Base-by-base conservation (phyloP, 2,113 vertebrate genomes). In the Climacteris rufus region DNA sequence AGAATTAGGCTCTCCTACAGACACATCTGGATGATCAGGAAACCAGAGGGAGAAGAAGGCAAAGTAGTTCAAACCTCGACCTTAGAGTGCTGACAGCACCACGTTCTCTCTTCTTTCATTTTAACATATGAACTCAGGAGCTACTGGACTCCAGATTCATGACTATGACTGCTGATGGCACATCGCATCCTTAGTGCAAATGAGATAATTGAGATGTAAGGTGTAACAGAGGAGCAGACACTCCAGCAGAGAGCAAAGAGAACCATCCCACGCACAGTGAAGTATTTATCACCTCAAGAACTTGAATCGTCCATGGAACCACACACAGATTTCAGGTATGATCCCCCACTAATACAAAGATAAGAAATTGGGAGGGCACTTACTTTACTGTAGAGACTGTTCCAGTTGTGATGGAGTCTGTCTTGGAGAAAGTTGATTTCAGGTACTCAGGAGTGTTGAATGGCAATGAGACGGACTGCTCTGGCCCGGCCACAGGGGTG, bases 361-460 rank as follows among this genome's bases (percentile, higher is more conserved):
- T 5, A 28, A 13, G 49, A 37, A 14, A 91, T 53, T 1, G 5
- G 20, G 22, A 81, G 78, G 40, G 2, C 47, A 97, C 99, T 99
- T 99, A 99, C 99, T 99, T 99, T 88, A 99, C 99, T 22, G 99
- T 99, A 86, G 99, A 99, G 95, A 99, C 99, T 8, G 99, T 99
- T 96, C 99, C 99, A 7, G 99, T 99, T 96, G 99, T 99, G 97
- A 99, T 99, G 97, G 99, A 99, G 98, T 99, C 99, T 60, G 99
- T 99, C 98, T 99, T 99, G 97, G 99, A 99, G 98, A 99, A 99
- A 93, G 99, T 99, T 87, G 99, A 99, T 97, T 99, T 99, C 90
- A 99, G 98, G 98, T 99, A 99, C 91, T 99, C 99, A 2, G 99
- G 97, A 63, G 98, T 96, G 91, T 98, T 99, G 98, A 99, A 99